Evolutionary conservation across 2,888 invertebrate genomes (phyloP), one percentile per base, ranked within the genome.

Genomic region (Thyatira batis): DNA sequence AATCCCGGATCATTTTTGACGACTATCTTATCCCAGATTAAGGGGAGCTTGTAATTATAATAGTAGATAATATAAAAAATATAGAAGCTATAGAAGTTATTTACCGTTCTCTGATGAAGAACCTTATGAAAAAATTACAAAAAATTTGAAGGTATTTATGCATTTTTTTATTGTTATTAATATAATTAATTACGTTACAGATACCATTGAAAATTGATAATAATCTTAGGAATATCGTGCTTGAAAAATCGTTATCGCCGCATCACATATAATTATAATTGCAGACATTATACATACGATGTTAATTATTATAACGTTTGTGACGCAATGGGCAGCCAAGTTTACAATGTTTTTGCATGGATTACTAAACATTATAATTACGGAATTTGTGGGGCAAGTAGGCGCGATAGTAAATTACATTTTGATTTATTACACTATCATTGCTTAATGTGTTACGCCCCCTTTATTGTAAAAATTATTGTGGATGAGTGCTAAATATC

Each of bases 381-480:
- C 52, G 33, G 58, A 58, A 60, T 60, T 55, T 54, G 63, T 59
- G 53, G 48, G 17, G 55, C 53, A 51, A 57, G 63, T 60, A 54
- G 49, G 58, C 52, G 51, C 48, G 43, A 59, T 48, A 52, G 55
- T 52, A 60, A 63, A 66, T 67, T 65, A 54, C 63, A 55, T 65
- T 65, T 65, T 70, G 66, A 67, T 67, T 63, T 67, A 67, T 67
- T 58, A 57, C 61, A 51, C 45, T 39, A 51, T 57, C 51, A 53
- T 61, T 52, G 58, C 57, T 54, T 50, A 44, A 57, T 43, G 23
- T 21, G 33, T 39, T 39, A 39, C 39, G 39, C 39, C 39, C 39
- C 39, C 39, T 39, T 39, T 17, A 39, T 39, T 39, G 39, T 39
- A 39, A 39, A 39, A 39, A 39, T 33, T n/a, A 39, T 39, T 33